Base-by-base conservation (phyloP, 2,888 invertebrate species). In the Napeogenes sylphis region DNA sequence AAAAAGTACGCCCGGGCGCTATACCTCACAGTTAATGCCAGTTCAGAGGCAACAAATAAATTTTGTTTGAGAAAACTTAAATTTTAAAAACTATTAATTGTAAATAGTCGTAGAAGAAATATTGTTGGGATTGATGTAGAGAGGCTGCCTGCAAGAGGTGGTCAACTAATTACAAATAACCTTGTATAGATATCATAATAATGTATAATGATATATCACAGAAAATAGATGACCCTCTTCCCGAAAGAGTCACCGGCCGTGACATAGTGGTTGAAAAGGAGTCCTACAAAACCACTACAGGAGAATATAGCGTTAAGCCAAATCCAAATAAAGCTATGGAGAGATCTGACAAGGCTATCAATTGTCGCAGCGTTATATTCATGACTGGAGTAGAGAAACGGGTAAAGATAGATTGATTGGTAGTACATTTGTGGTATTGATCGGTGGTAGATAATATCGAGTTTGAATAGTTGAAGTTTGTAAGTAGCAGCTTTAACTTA, bases 301-400 rank as follows among this genome's bases (percentile, higher is more conserved):
- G 88, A 0, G 89, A 84, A 62, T 90, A 89, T 68, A 82, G 87
- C 66, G 85, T 87, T 4, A 89, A 90, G 51, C 87, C 90, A 0
- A 90, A 90, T 65, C 89, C 89, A 2, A 90, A 90, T 68, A 90
- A 90, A 61, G 89, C 89, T 0, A 90, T 85, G 87, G 90, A 90
- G 69, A 71, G 89, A 4, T 68, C 88, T 0, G 90, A 90, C 64
- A 85, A 87, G 64, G 68, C 82, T 13, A 87, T 88, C 61, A 89
- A 90, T 71, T 88, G 88, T 62, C 75, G 81, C 10, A 73, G 86
- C 42, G 87, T 89, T 13, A 79, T 75, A 55, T 90, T 75, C 63
- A 85, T 90, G 87, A 90, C 88, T 56, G 84, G 82, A 2, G 85
- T 89, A 8, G 89, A 90, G 53, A 90, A 89, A 74, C 73, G 73